Evolutionary conservation across 2,888 invertebrate species (phyloP), one percentile per base, ranked within the genome.

Genomic region (Oscheius onirici): DNA sequence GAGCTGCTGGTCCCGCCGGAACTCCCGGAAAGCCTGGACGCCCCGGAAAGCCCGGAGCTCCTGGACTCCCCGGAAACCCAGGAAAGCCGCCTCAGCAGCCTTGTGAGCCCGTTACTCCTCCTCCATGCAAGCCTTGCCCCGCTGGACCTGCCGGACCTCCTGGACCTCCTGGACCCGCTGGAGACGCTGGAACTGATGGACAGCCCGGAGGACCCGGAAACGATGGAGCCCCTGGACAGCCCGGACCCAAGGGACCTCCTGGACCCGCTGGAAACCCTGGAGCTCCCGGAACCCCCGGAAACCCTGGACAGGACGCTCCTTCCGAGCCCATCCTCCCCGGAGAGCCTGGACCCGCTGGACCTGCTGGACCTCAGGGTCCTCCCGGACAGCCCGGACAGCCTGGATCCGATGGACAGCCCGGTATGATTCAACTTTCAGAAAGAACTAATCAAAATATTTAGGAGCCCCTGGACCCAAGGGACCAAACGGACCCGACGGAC

Each of bases 51-150:
- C 83, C 83, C 58, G 81, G 79, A 76, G 79, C 79, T 51, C 75
- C 81, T 69, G 83, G 82, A 78, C 78, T 77, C 52, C 74, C 82
- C 72, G 82, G 81, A 77, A 83, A 81, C 75, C 81, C 81, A 43
- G 81, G 83, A 67, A 69, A 76, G 40, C 83, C 83, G 68, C 83
- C 81, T 54, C 79, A 79, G 78, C 79, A 79, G 71, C 81, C 84
- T 71, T 84, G 84, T 72, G 83, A 84, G 73, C 83, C 83, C 52
- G 69, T 82, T 75, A 82, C 82, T 61, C 82, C 82, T 68, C 81
- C 81, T 72, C 81, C 81, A 73, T 80, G 82, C 82, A 80, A 82
- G 69, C 83, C 81, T 58, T 83, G 83, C 80, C 80, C 80, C 52
- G 75, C 74, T 71, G 81, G 78, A 77, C 78, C 78, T 71, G 69